These are phyloP conservation scores for Axea sp. DNA, from an alignment of 2,888 invertebrate genomes.

Conservation along the genomic window DNA sequence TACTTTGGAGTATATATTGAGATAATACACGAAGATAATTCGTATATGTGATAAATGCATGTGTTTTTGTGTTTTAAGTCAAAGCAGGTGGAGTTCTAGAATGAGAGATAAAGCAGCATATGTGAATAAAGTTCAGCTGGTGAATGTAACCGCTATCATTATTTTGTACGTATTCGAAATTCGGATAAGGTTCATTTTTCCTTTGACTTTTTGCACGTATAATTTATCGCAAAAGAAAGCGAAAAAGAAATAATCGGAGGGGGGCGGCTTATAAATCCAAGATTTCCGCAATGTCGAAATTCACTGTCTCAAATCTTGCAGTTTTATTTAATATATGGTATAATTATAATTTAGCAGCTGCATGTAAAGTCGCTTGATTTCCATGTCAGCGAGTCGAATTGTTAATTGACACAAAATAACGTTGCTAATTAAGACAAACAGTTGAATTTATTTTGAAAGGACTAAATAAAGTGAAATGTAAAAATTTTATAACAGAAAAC, in stretches of 20 bases:
- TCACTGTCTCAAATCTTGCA: no score
- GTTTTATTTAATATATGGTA: background rate
- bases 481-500: slow-evolving; percentile 18
- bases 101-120: slow-evolving; percentile 43
- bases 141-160: slow-evolving; percentile 12
- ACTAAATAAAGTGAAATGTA: slow-evolving; percentile 18
- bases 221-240: slow-evolving; percentile 11
- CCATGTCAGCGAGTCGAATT: background rate
- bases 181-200: slow-evolving; percentile 18
- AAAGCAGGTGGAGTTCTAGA: slow-evolving; percentile 40
- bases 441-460: slow-evolving; percentile 9
- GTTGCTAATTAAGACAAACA: slow-evolving; percentile 22
- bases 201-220: slow-evolving; percentile 4
- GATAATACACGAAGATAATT: slow-evolving; percentile 42
- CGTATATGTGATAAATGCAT: slow-evolving; percentile 34
- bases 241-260: background rate
- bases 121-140: slow-evolving; percentile 42
- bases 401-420: slow-evolving; percentile 14
- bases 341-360: background rate
- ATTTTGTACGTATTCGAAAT: slow-evolving; percentile 19
- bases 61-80: slow-evolving; percentile 46
- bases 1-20: slow-evolving; percentile 29
- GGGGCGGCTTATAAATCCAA: background rate
- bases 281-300: no score
- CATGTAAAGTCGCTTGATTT: slow-evolving; percentile 1